A percentile compares a stretch with the other conserved stretches of the same genome.
These are phyloP conservation scores for Drosophila buzzatii DNA, from an alignment of 2,888 invertebrate species.

Conservation along the genomic window DNA sequence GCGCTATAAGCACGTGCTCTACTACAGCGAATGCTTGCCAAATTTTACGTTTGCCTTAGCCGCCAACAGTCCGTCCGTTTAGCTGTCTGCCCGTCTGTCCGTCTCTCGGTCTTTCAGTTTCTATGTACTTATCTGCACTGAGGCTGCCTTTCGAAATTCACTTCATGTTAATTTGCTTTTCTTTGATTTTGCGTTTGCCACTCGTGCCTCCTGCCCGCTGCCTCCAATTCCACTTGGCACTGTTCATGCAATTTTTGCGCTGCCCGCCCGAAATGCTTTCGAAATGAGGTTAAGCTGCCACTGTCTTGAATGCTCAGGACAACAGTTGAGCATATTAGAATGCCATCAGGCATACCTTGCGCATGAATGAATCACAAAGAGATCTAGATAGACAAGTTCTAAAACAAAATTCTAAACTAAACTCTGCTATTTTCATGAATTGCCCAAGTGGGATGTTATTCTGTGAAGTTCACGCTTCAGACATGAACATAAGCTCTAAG, in stretches of 20 bases:
- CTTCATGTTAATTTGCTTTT: slow-evolving; percentile 76
- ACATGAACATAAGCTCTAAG: too few species aligned
- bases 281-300: slow-evolving; percentile 70
- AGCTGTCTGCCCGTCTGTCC: slow-evolving; percentile 2
- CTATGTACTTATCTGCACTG: slow-evolving; percentile 55
- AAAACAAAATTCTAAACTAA: neutral
- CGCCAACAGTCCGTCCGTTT: slow-evolving; percentile 11
- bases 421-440: neutral
- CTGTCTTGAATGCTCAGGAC: slow-evolving; percentile 43
- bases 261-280: slow-evolving; percentile 47
- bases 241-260: slow-evolving; percentile 67
- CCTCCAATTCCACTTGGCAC: slow-evolving; percentile 54
- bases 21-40: slow-evolving; percentile 65
- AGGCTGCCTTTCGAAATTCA: slow-evolving; percentile 67
- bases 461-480: too few species aligned
- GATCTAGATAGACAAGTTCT: neutral
- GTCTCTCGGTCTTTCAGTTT: slow-evolving; percentile 29
- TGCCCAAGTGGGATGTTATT: too few species aligned
- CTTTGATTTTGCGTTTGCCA: slow-evolving; percentile 70
- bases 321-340: slow-evolving; percentile 36
- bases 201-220: slow-evolving; percentile 24
- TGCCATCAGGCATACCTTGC: slow-evolving; percentile 32
- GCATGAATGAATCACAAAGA: slow-evolving; percentile 21
- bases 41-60: slow-evolving; percentile 53
- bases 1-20: slow-evolving; percentile 72